Evolutionary conservation across 2,797 vertebrate species (phyloP).

Genomic region (Cyprinodon diabolis): DNA sequence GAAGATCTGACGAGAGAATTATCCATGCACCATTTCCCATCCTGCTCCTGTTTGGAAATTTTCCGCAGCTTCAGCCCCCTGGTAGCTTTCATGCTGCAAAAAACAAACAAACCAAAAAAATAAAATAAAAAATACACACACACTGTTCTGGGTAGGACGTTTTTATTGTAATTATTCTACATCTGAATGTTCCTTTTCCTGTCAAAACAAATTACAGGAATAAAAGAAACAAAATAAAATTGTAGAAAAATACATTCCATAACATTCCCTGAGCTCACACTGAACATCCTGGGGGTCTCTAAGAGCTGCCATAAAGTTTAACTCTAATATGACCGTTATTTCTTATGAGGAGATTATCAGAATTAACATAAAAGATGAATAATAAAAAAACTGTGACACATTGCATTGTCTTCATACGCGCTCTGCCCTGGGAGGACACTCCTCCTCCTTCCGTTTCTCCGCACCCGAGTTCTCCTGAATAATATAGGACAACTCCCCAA

Average conservation of each 20-base stretch:
- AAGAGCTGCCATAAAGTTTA: conserved; percentile 30
- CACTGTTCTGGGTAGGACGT: conserved; percentile 54
- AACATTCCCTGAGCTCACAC: conserved; percentile 4
- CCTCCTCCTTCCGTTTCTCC: conserved; percentile 47
- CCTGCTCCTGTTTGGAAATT: conserved; percentile 65
- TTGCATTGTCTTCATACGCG: conserved; percentile 71
- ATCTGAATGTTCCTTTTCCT: conserved; percentile 32
- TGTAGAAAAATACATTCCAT: not conserved
- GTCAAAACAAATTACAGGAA: conserved; percentile 18
- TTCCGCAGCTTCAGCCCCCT: conserved; percentile 69
- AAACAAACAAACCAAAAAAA: conserved; percentile 12
- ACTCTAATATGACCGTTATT: conserved; percentile 39
- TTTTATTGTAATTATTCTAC: conserved; percentile 52
- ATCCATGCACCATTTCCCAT: conserved; percentile 80
- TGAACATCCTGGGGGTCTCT: conserved; percentile 21
- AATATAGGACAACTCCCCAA: conserved; percentile 49
- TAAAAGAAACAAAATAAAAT: conserved; percentile 1
- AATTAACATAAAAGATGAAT: conserved; percentile 22
- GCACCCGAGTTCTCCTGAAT: conserved; percentile 71
- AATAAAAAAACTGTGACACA: conserved; percentile 47
- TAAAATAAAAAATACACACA: not conserved
- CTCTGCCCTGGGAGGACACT: conserved; percentile 53
- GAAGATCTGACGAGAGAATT: conserved; percentile 76
- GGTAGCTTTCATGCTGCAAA: conserved; percentile 63
- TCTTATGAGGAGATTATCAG: conserved; percentile 47